Base-by-base conservation (phyloP, 2,113 vertebrate species). In the Psilopogon haemacephalus region DNA sequence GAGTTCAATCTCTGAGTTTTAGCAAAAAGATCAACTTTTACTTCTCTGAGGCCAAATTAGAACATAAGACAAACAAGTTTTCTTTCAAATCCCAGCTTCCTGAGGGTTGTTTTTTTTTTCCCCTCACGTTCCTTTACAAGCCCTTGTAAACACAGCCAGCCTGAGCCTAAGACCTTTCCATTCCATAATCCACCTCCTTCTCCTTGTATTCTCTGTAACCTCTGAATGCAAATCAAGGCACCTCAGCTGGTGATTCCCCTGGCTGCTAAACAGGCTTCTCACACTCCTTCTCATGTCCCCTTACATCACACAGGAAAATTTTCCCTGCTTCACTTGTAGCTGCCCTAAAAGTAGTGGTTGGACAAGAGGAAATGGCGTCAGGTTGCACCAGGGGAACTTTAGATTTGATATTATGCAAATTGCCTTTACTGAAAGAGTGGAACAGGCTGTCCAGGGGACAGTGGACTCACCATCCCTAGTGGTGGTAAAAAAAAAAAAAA, bases 141-240 rank as follows among this genome's bases (percentile, higher is more conserved):
- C n/a, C 46, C 9, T 96, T 91, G 89, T 2, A 95, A 76, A 76
- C 63, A 75, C 74, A 88, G n/a, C 32, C 67, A 82, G 74, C 35
- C 42, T 68, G 19, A 35, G 11, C 35, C 74, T 88, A 89, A 93
- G 33, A 90, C 74, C 85, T 93, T 92, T 94, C 75, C 89, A 27
- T 92, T 92, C 91, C 76, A 62, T 88, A 95, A 95, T 95, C 79
- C n/a, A n/a, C n/a, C 64, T 92, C 40, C 89, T 17, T 81, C 87
- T 50, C 82, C 62, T 59, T 84, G 20, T 44, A 48, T 85, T 67
- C 17, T 90, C 30, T 81, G 44, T 94, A 87, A 95, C 82, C 55
- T 92, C 60, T 77, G 71, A 86, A 93, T 91, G 90, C 77, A 97
- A 95, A 96, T 93, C 23, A 52, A 65, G 50, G 40, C 20, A 86